A percentile compares a stretch with the other conserved stretches of the same genome.
phyloP scores from a whole-genome alignment of 2,113 vertebrate genomes.

The Pavo muticus region DNA sequence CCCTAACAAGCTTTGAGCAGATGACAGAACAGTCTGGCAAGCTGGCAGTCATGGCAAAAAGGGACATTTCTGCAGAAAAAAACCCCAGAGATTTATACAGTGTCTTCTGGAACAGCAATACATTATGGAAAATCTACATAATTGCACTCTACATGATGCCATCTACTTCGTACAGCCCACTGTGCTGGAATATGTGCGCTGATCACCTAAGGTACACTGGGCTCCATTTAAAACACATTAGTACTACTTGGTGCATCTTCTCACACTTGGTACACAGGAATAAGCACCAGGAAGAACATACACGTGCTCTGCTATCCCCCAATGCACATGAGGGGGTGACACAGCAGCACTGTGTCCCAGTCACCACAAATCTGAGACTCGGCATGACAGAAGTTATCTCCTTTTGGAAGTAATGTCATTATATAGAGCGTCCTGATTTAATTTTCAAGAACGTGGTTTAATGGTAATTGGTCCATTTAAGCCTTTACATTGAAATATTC shows the following conservation, averaged over 20 bases:
- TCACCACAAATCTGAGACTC: background rate
- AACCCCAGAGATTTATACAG: background rate
- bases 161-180: background rate
- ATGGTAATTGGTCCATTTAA: background rate
- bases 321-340: accelerated
- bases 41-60: slow-evolving; percentile 11
- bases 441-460: background rate
- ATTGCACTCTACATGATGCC: background rate
- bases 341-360: background rate
- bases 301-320: background rate
- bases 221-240: slow-evolving; percentile 16
- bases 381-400: background rate
- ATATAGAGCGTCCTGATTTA: background rate
- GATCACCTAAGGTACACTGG: background rate
- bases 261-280: background rate
- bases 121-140: slow-evolving; percentile 17
- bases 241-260: background rate
- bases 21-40: background rate
- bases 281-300: background rate
- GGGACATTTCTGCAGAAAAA: slow-evolving; percentile 23
- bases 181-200: slow-evolving; percentile 1
- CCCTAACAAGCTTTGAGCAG: slow-evolving; percentile 47
- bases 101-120: background rate
- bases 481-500: background rate
- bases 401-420: background rate